A percentile compares a stretch with the other conserved stretches of the same genome.
Conservation (phyloP, 2,113 vertebrate genomes). For the Vanacampus margaritifer region DNA sequence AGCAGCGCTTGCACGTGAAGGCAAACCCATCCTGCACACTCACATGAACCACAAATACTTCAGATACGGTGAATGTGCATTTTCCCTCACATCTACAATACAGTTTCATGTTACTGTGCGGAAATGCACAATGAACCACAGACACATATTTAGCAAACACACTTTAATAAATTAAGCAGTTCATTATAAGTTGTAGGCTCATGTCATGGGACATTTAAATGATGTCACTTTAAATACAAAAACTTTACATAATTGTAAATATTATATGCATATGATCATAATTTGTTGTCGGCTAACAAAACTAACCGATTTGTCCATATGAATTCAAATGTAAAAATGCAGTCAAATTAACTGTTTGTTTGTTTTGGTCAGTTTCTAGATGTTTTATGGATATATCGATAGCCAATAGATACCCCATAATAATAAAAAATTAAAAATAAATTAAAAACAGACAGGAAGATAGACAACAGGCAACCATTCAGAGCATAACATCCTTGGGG, state of each 20-base stretch:
- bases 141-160: constrained; percentile 16
- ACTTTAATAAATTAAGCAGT: constrained; percentile 16
- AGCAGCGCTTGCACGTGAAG: constrained; percentile 20
- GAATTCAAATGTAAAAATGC: not conserved
- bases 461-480: not conserved
- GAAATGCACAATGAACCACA: constrained; percentile 5
- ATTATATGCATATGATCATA: too few relatives aligned
- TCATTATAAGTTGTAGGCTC: constrained; percentile 10
- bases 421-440: not conserved
- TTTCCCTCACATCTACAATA: constrained; percentile 30
- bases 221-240: too few relatives aligned
- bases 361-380: too few relatives aligned
- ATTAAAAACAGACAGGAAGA: not conserved
- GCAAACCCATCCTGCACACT: constrained; percentile 45
- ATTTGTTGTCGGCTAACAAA: too few relatives aligned
- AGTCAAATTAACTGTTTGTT: not conserved
- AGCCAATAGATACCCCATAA: too few relatives aligned
- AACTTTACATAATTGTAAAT: too few relatives aligned
- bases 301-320: too few relatives aligned
- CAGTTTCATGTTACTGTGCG: constrained; percentile 1
- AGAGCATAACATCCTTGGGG: not conserved
- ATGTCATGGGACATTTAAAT: too few relatives aligned
- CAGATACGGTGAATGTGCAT: constrained; percentile 44
- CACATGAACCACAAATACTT: constrained; percentile 55
- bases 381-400: too few relatives aligned